phyloP scores from a whole-genome alignment of 2,888 invertebrate genomes.

The Lacanobia oleracea region DNA sequence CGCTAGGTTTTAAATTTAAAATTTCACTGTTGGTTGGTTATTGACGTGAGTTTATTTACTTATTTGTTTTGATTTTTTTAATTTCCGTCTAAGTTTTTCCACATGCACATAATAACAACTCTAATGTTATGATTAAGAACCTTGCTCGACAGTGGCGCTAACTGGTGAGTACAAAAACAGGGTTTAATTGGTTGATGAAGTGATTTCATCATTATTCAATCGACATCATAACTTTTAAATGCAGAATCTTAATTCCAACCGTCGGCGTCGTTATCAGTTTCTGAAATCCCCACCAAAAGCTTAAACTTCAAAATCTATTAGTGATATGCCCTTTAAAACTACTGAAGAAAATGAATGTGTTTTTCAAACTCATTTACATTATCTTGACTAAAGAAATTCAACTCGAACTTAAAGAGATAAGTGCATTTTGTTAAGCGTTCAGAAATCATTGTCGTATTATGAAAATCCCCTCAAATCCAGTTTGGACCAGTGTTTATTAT shows the following conservation, averaged over 20 bases:
- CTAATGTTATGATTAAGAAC: too few species aligned
- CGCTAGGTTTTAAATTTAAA: too few species aligned
- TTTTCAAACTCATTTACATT: conserved; percentile 34
- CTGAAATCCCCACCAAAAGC: background rate
- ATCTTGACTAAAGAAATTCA: conserved; percentile 2
- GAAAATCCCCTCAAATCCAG: conserved; percentile 50
- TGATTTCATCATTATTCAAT: too few species aligned
- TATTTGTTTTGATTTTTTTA: too few species aligned
- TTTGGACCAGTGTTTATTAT: conserved; percentile 57
- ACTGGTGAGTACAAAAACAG: too few species aligned
- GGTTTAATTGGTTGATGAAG: too few species aligned
- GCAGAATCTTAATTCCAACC: background rate
- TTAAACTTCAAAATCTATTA: background rate
- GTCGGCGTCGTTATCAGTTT: background rate
- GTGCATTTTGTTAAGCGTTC: conserved; percentile 31
- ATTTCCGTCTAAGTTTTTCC: too few species aligned
- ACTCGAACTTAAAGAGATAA: conserved; percentile 31
- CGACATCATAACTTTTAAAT: too few species aligned
- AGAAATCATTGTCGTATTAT: conserved; percentile 47
- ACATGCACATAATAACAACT: too few species aligned
- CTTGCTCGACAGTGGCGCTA: too few species aligned
- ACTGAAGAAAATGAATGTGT: background rate
- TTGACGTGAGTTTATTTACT: too few species aligned
- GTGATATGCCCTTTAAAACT: background rate
- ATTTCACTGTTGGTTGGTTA: too few species aligned